phyloP scores from a whole-genome alignment of 2,113 vertebrate species.

The Euleptes europaea region DNA sequence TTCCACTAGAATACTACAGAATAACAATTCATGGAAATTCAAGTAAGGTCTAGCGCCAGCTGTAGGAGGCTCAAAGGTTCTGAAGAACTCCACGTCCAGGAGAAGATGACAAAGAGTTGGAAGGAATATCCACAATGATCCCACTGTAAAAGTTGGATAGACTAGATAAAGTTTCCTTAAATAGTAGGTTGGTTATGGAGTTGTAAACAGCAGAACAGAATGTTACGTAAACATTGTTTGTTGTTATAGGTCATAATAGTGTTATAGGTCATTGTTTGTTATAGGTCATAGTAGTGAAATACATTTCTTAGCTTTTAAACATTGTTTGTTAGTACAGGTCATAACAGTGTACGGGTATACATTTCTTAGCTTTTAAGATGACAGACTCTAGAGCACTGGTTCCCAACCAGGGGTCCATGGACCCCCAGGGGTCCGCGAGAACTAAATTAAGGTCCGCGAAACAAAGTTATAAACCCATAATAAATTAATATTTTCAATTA shows the following conservation, averaged over 20 bases:
- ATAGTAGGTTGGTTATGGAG: background rate
- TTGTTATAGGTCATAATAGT: background rate
- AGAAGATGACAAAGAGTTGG: background rate
- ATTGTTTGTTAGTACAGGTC: background rate
- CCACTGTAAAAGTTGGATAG: background rate
- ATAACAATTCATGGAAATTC: background rate
- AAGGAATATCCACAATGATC: background rate
- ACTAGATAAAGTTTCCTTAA: too few species aligned
- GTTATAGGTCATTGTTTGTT: background rate
- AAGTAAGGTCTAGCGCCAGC: background rate
- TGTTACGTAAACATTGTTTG: background rate
- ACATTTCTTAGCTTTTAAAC: too few species aligned
- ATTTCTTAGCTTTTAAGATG: too few species aligned
- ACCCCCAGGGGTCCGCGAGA: too few species aligned
- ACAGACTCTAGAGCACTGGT: too few species aligned
- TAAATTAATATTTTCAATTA: too few species aligned
- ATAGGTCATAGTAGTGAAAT: background rate
- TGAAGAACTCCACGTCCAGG: background rate
- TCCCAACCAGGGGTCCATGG: too few species aligned
- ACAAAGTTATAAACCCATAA: too few species aligned
- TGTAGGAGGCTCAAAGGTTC: background rate
- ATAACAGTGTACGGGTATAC: too few species aligned
- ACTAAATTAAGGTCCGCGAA: too few species aligned
- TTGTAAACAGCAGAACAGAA: background rate
- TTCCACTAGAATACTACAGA: background rate